Evolutionary conservation across 1,140 invertebrate genomes (phyloP).

Genomic region (Dendrolimus kikuchii): DNA sequence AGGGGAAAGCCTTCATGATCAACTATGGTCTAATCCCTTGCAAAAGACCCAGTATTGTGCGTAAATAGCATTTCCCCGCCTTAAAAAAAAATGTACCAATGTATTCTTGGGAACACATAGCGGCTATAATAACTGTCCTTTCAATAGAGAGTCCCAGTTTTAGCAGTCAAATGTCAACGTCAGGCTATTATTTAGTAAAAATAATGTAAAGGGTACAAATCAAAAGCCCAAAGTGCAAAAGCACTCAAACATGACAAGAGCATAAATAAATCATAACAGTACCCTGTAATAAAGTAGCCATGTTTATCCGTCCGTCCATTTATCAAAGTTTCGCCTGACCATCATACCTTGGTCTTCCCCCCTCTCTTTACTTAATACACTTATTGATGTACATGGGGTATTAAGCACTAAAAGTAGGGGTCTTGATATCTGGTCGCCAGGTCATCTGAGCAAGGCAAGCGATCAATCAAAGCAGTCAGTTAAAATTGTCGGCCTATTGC

Average conservation of each 20-base stretch:
- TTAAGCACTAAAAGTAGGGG: conserved; percentile 4
- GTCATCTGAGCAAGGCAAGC: conserved; percentile 29
- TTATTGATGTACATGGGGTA: not conserved
- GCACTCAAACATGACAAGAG: conserved; percentile 47
- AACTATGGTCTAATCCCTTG: no score
- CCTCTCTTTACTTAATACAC: conserved; percentile 3
- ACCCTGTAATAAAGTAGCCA: conserved; percentile 61
- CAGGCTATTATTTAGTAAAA: no score
- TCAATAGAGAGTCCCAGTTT: no score
- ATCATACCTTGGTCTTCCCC: conserved; percentile 24
- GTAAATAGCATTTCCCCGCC: no score
- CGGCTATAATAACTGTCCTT: no score
- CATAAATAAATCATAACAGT: conserved; percentile 64
- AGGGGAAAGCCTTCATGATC: no score
- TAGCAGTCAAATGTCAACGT: no score
- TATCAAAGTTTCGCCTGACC: conserved; percentile 45
- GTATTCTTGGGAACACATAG: no score
- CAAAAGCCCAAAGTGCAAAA: conserved; percentile 30
- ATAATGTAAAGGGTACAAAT: conserved; percentile 9
- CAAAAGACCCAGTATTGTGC: no score
- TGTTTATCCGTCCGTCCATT: conserved; percentile 55
- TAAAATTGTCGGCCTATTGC: conserved; percentile 35
- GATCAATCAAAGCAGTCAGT: conserved; percentile 45
- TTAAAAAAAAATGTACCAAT: no score
- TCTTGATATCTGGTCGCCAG: conserved; percentile 18